Evolutionary conservation across 2,888 invertebrate species (phyloP).

Genomic region (Hoplodrina ambigua): DNA sequence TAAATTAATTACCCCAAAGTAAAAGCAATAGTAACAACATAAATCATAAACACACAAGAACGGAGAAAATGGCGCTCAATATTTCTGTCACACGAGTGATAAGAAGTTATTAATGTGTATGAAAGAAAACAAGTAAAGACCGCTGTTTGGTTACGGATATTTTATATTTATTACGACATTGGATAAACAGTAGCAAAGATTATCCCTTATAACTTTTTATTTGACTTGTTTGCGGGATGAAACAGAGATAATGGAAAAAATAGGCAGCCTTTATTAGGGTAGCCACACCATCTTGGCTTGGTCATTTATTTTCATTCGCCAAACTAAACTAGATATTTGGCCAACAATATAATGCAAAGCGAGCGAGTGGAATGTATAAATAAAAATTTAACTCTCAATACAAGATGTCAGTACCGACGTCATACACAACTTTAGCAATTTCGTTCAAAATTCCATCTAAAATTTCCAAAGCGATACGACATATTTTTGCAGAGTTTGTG

Average conservation of each 20-base stretch:
- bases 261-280: not conserved
- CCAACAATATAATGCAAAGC: slow-evolving; percentile 10
- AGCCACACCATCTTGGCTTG: not conserved
- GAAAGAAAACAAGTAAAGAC: slow-evolving; percentile 18
- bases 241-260: not conserved
- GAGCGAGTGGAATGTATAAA: slow-evolving; percentile 3
- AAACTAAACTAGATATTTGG: not conserved
- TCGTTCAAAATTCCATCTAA: slow-evolving; percentile 48
- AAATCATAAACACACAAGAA: slow-evolving; percentile 34
- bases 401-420: slow-evolving; percentile 17
- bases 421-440: slow-evolving; percentile 52
- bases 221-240: not conserved
- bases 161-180: not conserved
- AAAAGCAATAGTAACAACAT: slow-evolving; percentile 22
- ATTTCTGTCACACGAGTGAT: slow-evolving; percentile 34
- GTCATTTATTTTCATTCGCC: not conserved
- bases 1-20: slow-evolving; percentile 43
- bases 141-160: not conserved
- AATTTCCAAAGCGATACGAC: slow-evolving; percentile 47
- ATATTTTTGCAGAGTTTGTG: slow-evolving; percentile 48
- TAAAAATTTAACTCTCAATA: slow-evolving; percentile 18
- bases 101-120: slow-evolving; percentile 34
- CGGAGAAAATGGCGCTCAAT: slow-evolving; percentile 30
- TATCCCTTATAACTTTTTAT: not conserved
- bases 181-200: not conserved